phyloP scores from a whole-genome alignment of 2,888 invertebrate species.

The Automeris io region DNA sequence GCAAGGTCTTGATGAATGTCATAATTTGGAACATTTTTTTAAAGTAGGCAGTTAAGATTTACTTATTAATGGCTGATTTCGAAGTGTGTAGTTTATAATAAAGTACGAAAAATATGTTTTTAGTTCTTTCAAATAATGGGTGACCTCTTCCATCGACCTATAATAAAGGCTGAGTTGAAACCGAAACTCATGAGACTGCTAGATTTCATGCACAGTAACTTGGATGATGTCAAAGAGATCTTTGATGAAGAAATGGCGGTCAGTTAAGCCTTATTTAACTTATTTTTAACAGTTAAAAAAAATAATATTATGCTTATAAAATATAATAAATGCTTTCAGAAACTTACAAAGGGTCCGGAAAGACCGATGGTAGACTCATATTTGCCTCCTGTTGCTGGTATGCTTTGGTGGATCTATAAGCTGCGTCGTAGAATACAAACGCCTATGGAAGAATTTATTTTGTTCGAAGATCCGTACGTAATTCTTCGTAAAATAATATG shows the following conservation, averaged over 20 bases:
- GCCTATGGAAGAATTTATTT: conserved; percentile 78
- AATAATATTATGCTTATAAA: conserved; percentile 3
- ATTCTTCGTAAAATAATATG: neutral
- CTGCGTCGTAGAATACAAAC: conserved; percentile 74
- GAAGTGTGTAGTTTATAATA: neutral
- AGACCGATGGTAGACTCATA: conserved; percentile 79
- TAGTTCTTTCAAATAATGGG: conserved; percentile 85
- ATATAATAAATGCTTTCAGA: conserved; percentile 29
- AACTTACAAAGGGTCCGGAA: conserved; percentile 56
- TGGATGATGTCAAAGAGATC: conserved; percentile 80
- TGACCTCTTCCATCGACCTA: conserved; percentile 83
- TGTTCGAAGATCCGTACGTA: conserved; percentile 81
- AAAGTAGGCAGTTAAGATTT: conserved; percentile 36
- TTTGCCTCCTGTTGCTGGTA: conserved; percentile 86
- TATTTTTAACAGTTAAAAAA: neutral
- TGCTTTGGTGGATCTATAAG: conserved; percentile 84
- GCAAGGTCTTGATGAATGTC: conserved; percentile 88
- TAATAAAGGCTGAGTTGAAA: conserved; percentile 83
- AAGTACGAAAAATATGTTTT: conserved; percentile 22
- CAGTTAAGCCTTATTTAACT: conserved; percentile 16
- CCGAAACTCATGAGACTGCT: conserved; percentile 81
- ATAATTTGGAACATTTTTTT: conserved; percentile 59
- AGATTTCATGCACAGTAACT: conserved; percentile 79
- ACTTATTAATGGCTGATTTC: neutral
- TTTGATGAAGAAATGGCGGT: conserved; percentile 77